These are phyloP conservation scores for Drosophila kanekoi DNA, from an alignment of 2,888 invertebrate species.

Conservation along the genomic window DNA sequence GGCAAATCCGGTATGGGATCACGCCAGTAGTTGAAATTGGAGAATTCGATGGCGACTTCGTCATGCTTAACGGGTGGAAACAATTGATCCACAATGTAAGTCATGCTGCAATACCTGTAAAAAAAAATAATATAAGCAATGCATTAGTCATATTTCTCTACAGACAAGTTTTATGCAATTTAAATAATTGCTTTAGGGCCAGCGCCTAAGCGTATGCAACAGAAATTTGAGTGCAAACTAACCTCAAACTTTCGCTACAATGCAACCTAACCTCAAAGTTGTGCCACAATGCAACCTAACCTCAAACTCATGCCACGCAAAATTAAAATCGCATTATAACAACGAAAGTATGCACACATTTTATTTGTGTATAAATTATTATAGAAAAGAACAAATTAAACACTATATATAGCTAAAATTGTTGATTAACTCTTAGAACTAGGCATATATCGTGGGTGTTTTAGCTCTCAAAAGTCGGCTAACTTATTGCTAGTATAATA, in stretches of 20 bases:
- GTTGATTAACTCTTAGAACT: conserved; percentile 4
- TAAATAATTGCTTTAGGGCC: conserved; percentile 1
- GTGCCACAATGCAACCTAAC: not conserved
- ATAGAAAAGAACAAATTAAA: conserved; percentile 29
- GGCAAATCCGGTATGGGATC: conserved; percentile 90
- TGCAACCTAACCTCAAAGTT: conserved; percentile 24
- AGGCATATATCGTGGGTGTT: conserved; percentile 8
- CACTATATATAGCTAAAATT: not conserved
- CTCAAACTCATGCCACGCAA: conserved; percentile 51
- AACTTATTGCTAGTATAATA: not conserved
- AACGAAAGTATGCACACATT: conserved; percentile 53
- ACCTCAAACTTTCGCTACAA: conserved; percentile 7
- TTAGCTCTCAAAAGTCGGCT: conserved; percentile 11
- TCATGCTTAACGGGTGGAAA: conserved; percentile 93
- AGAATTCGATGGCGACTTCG: conserved; percentile 89
- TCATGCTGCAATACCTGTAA: conserved; percentile 94
- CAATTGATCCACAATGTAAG: conserved; percentile 97
- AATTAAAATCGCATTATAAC: conserved; percentile 17
- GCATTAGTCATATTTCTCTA: not conserved
- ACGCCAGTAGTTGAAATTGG: conserved; percentile 96
- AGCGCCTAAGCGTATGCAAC: conserved; percentile 53
- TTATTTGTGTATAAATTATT: conserved; percentile 53
- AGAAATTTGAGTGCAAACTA: conserved; percentile 5
- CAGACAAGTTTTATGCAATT: conserved; percentile 29
- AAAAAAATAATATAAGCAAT: not conserved